A percentile compares a stretch with the other conserved stretches of the same genome.
These are phyloP conservation scores for Ricordea florida DNA, from an alignment of 92 coral and sea anemone genomes.

Conservation along the genomic window DNA sequence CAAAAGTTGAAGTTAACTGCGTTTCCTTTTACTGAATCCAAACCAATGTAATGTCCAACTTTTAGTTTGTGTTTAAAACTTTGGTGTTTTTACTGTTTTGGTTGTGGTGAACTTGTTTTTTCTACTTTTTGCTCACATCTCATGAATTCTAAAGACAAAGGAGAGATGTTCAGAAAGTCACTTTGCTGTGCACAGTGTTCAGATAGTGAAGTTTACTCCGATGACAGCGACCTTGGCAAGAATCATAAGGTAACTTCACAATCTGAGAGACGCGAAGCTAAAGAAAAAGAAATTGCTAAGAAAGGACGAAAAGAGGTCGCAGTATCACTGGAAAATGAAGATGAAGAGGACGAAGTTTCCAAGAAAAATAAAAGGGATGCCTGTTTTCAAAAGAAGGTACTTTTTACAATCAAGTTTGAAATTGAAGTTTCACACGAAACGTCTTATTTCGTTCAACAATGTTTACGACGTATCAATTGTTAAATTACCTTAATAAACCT, in stretches of 20 bases:
- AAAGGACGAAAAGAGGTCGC: background rate
- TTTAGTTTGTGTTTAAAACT: slow-evolving; percentile 1
- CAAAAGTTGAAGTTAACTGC: no score
- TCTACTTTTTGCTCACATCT: background rate
- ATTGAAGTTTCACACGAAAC: no score
- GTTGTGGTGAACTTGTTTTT: background rate
- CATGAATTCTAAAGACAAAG: background rate
- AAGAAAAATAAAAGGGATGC: no score
- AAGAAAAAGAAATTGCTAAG: background rate
- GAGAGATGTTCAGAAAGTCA: slow-evolving; percentile 33
- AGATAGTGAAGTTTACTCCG: slow-evolving; percentile 17
- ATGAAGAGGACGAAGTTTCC: no score
- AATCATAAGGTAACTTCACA: background rate
- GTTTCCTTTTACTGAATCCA: no score
- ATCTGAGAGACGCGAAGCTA: background rate
- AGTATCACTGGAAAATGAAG: slow-evolving; percentile 2
- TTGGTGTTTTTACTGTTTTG: background rate
- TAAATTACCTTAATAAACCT: no score
- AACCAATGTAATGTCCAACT: no score
- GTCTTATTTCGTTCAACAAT: no score
- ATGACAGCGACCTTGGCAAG: background rate
- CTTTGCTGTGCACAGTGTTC: background rate
- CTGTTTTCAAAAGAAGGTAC: no score
- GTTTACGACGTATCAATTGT: no score
- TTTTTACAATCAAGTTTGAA: no score